Evolutionary conservation across 2,888 invertebrate species (phyloP).

Genomic region (Dasypogon diadema): DNA sequence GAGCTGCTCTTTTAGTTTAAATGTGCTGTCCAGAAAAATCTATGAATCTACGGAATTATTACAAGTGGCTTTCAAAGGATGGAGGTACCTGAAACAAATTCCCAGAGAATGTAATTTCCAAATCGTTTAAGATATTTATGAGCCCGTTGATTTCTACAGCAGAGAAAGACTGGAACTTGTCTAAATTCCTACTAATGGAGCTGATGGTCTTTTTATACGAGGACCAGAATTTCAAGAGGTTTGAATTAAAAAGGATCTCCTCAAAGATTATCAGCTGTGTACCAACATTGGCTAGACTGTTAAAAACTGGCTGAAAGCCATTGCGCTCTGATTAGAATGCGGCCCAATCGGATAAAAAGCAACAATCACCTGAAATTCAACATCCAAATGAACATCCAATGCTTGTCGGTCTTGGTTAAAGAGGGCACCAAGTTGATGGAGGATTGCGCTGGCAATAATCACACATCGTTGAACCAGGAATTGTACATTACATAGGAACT

Average conservation of each 20-base stretch:
- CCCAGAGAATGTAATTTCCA: constrained; percentile 69
- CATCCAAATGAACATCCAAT: constrained; percentile 62
- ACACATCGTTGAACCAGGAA: constrained; percentile 79
- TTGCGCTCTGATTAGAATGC: background rate
- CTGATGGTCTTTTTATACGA: constrained; percentile 81
- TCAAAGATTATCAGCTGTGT: constrained; percentile 75
- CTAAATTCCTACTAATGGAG: constrained; percentile 75
- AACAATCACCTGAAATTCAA: constrained; percentile 58
- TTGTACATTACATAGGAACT: constrained; percentile 74
- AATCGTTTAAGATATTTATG: constrained; percentile 77
- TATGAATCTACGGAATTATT: constrained; percentile 6
- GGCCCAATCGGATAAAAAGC: background rate
- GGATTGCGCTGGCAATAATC: constrained; percentile 77
- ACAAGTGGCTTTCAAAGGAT: background rate
- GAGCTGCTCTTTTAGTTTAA: constrained; percentile 60
- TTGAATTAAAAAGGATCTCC: constrained; percentile 63
- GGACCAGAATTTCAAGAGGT: constrained; percentile 76
- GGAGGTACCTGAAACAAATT: constrained; percentile 76
- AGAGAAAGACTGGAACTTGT: constrained; percentile 72
- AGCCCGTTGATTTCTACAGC: constrained; percentile 75
- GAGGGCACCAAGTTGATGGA: constrained; percentile 81
- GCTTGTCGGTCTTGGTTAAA: constrained; percentile 69
- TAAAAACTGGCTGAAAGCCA: constrained; percentile 64
- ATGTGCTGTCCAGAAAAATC: constrained; percentile 50
- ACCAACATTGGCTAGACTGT: constrained; percentile 76